Evolutionary conservation across 1,140 invertebrate genomes (phyloP).

Genomic region (Plutomurus gul): DNA sequence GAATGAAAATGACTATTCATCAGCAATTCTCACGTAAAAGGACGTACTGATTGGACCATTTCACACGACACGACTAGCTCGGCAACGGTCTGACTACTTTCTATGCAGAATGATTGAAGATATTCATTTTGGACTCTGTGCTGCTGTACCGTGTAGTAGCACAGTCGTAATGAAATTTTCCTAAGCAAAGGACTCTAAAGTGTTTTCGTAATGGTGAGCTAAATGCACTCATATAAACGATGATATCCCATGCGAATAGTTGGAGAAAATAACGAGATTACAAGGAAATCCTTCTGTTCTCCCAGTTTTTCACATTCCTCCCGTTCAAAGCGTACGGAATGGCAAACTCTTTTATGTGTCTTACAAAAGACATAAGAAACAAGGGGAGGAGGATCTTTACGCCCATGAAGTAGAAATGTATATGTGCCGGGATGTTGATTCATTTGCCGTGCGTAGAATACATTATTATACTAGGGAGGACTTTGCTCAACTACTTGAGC

Average conservation of each 20-base stretch:
- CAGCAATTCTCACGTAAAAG: no score
- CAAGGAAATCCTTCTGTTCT: neutral
- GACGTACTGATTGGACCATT: neutral
- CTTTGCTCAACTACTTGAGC: neutral
- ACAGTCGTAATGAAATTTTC: constrained; percentile 39
- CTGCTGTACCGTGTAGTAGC: no score
- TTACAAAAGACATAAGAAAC: neutral
- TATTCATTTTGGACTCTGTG: neutral
- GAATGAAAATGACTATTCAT: no score
- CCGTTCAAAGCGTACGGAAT: neutral
- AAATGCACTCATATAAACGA: constrained; percentile 23
- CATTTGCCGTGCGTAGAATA: constrained; percentile 34
- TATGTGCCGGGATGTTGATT: constrained; percentile 29
- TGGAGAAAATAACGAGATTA: constrained; percentile 30
- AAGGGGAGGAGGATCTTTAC: neutral
- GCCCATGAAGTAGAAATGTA: constrained; percentile 22
- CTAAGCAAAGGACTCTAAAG: neutral
- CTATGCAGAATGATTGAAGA: neutral
- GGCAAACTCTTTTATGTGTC: neutral
- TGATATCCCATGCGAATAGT: neutral
- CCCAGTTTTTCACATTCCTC: neutral
- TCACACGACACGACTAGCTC: neutral
- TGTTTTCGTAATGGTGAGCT: constrained; percentile 34
- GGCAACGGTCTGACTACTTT: neutral
- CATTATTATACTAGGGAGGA: neutral